Conservation (phyloP, 2,888 invertebrate species). For the Callyntrura guangdongensis region DNA sequence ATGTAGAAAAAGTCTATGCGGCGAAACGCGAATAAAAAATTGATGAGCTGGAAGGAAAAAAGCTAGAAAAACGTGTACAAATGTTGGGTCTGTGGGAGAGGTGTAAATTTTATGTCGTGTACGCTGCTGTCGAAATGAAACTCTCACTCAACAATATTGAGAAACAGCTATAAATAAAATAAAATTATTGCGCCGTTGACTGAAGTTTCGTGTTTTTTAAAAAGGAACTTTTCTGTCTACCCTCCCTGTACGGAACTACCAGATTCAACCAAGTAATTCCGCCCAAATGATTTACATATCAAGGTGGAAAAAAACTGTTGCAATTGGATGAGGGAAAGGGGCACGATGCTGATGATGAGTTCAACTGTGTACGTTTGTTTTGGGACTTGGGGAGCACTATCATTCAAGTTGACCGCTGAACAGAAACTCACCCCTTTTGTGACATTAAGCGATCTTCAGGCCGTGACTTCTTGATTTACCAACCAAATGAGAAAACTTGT, state of each 20-base stretch:
- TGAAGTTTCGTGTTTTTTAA: neutral
- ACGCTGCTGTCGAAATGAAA: neutral
- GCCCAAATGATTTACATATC: conserved; percentile 53
- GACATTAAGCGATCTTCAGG: neutral
- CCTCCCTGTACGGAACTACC: neutral
- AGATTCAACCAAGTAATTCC: neutral
- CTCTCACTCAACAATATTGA: conserved; percentile 21
- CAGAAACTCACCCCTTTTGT: neutral
- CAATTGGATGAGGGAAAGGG: conserved; percentile 1
- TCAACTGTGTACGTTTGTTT: neutral
- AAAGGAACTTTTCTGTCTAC: neutral
- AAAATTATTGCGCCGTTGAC: conserved; percentile 23
- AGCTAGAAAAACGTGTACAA: neutral
- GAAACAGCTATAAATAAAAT: conserved; percentile 14
- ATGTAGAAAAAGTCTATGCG: neutral
- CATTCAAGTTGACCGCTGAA: neutral
- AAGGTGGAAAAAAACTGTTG: neutral
- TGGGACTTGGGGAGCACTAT: neutral
- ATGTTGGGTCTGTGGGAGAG: neutral
- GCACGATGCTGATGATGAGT: neutral
- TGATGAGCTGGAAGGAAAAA: conserved; percentile 8
- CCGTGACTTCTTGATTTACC: conserved; percentile 6
- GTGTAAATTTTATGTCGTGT: conserved; percentile 4
- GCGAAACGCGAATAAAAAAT: neutral
- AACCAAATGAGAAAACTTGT: conserved; percentile 22